Conservation (phyloP, 2,888 invertebrate genomes). For the Eilema sororculum region DNA sequence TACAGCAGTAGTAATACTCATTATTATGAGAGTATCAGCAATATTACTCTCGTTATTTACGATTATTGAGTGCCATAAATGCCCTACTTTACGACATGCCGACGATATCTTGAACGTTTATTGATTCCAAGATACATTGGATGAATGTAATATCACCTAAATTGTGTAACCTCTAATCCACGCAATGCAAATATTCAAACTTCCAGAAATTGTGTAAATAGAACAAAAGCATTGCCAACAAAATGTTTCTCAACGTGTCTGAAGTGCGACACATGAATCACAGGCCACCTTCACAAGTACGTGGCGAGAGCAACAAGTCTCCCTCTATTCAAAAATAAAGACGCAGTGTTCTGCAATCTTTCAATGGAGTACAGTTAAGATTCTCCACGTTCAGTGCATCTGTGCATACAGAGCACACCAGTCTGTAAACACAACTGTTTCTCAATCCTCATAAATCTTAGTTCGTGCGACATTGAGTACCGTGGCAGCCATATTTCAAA, state of each 20-base stretch:
- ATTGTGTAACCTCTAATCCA: constrained; percentile 30
- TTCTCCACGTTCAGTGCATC: constrained; percentile 71
- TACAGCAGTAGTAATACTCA: constrained; percentile 41
- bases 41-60: constrained; percentile 60
- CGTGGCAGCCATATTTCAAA: constrained; percentile 64
- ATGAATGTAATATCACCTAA: constrained; percentile 33
- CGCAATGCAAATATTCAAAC: constrained; percentile 25
- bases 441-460: constrained; percentile 75
- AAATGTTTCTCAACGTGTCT: constrained; percentile 52
- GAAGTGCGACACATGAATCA: constrained; percentile 61
- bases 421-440: constrained; percentile 73
- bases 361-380: constrained; percentile 84
- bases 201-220: constrained; percentile 50
- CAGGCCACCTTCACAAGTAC: constrained; percentile 57
- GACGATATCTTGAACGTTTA: constrained; percentile 57
- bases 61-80: constrained; percentile 65
- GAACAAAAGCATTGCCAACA: constrained; percentile 66
- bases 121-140: constrained; percentile 48
- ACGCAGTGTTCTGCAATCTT: constrained; percentile 70
- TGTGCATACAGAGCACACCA: constrained; percentile 69
- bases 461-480: constrained; percentile 69
- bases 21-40: constrained; percentile 52
- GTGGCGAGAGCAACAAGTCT: constrained; percentile 73
- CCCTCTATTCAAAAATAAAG: constrained; percentile 75
- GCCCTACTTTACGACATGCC: constrained; percentile 57